phyloP scores from a whole-genome alignment of 2,797 vertebrate species.

The Emys orbicularis region DNA sequence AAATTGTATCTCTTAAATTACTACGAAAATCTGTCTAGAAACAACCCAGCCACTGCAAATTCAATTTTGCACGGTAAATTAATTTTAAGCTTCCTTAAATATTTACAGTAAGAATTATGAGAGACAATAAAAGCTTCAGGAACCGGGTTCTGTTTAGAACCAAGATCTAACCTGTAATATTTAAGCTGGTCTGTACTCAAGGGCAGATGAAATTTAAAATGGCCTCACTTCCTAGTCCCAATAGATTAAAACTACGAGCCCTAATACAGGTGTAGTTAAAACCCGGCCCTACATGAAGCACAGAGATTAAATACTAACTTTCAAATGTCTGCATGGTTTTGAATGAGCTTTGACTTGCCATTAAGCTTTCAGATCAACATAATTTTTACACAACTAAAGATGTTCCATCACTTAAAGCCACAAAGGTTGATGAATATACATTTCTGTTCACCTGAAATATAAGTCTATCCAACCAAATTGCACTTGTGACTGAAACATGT shows the following conservation, averaged over 20 bases:
- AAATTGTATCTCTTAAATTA: constrained; percentile 86
- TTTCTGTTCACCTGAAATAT: constrained; percentile 70
- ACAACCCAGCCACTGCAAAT: constrained; percentile 85
- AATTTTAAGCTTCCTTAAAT: constrained; percentile 81
- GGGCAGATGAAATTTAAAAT: constrained; percentile 75
- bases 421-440: constrained; percentile 50
- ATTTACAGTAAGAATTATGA: constrained; percentile 80
- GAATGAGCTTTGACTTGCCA: constrained; percentile 61
- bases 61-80: constrained; percentile 82
- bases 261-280: constrained; percentile 51
- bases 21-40: constrained; percentile 87
- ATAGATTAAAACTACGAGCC: constrained; percentile 56
- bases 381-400: constrained; percentile 62
- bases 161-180: constrained; percentile 55
- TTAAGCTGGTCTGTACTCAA: constrained; percentile 74
- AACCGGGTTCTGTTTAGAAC: constrained; percentile 73
- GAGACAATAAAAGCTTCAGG: constrained; percentile 81
- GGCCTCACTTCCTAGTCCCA: constrained; percentile 70
- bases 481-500: constrained; percentile 74
- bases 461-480: constrained; percentile 75
- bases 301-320: constrained; percentile 50
- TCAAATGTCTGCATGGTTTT: constrained; percentile 42
- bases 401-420: constrained; percentile 60
- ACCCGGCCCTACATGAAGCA: constrained; percentile 62
- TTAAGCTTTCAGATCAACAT: constrained; percentile 68